Percentiles rank a stretch among this genome's conserved stretches.
phyloP scores from a whole-genome alignment of 64 coral and sea anemone genomes.

The Pachyseris speciosa region DNA sequence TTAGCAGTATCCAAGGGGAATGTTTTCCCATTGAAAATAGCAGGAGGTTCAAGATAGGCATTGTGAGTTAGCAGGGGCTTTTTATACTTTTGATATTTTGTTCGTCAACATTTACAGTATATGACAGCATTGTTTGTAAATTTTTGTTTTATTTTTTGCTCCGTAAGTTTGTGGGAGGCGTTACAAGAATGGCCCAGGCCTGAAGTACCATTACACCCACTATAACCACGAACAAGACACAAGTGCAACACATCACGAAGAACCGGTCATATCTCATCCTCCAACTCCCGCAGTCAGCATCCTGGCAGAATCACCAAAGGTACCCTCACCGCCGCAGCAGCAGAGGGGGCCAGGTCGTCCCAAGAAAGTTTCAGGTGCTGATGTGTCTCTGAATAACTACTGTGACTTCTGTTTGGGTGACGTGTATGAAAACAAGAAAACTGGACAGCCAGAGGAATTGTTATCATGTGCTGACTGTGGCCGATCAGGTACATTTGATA shows the following conservation, averaged over 20 bases:
- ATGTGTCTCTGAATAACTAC: slow-evolving; percentile 88
- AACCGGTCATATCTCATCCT: slow-evolving; percentile 54
- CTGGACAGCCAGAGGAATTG: slow-evolving; percentile 81
- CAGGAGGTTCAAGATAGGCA: too few relatives aligned
- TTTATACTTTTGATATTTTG: too few relatives aligned
- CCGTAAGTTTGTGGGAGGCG: slow-evolving; percentile 94
- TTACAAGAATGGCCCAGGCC: slow-evolving; percentile 98
- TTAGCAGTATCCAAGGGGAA: too few relatives aligned
- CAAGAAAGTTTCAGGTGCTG: slow-evolving; percentile 20
- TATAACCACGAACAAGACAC: slow-evolving; percentile 93
- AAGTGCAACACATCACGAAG: slow-evolving; percentile 28
- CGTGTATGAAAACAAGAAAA: slow-evolving; percentile 91
- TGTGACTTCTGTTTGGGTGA: slow-evolving; percentile 98
- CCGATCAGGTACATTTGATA: slow-evolving; percentile 75
- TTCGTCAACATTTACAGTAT: too few relatives aligned
- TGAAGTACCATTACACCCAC: slow-evolving; percentile 98
- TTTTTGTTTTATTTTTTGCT: neutral
- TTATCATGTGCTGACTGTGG: slow-evolving; percentile 98
- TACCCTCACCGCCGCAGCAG: neutral
- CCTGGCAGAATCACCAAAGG: slow-evolving; percentile 71
- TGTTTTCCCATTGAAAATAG: too few relatives aligned
- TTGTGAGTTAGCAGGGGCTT: too few relatives aligned
- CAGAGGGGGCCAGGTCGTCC: slow-evolving; percentile 47
- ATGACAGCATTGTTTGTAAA: too few relatives aligned
- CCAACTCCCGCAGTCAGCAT: slow-evolving; percentile 51